Evolutionary conservation across 2,113 vertebrate species (phyloP), one percentile per base, ranked within the genome.

Genomic region (Gopherus evgoodei): DNA sequence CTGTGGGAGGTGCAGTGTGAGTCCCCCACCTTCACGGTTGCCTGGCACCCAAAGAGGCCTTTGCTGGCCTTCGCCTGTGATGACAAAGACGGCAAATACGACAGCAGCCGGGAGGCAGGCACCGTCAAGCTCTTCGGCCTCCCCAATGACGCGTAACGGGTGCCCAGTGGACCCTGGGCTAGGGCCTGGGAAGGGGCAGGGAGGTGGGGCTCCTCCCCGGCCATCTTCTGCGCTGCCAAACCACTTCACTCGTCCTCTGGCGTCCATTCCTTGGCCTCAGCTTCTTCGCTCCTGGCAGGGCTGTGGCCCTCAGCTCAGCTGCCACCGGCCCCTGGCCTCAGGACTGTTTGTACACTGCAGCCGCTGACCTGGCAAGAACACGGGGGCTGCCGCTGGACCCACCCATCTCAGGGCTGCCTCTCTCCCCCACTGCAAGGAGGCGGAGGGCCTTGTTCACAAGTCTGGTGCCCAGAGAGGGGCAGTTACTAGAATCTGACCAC

Each of bases 1-100:
- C 98, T 99, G 50, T 99, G 99, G 99, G 99, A 99, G 97, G 99
- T 99, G n/a, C 99, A 99, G 97, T 99, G 99, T 0, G 99, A 99
- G 90, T 99, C 99, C 2, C 99, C 99, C 1, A 99, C 99, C 84
- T 99, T 99, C 97, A 99, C 99, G 0, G 99, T 99, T 44, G 99
- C 99, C 56, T 99, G 99, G 99, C 99, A 99, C 95, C 99, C 99
- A 3, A 99, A 99, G 98, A 98, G 99, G 82, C 99, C 99, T 0
- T 98, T 99, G 91, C 95, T 99, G 97, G 99, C 99, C 2, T 99
- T 99, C 25, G 99, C 99, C 93, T 99, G 99, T 69, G 99, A 99
- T 0, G 99, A 99, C 98, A 99, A 99, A 97, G 99, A 99, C 56
- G 99, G 99, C 80, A 99, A 99, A 97, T 99, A 99, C 0, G 99